Evolutionary conservation across 2,113 vertebrate species (phyloP), one percentile per base, ranked within the genome.

Genomic region (Naja naja): DNA sequence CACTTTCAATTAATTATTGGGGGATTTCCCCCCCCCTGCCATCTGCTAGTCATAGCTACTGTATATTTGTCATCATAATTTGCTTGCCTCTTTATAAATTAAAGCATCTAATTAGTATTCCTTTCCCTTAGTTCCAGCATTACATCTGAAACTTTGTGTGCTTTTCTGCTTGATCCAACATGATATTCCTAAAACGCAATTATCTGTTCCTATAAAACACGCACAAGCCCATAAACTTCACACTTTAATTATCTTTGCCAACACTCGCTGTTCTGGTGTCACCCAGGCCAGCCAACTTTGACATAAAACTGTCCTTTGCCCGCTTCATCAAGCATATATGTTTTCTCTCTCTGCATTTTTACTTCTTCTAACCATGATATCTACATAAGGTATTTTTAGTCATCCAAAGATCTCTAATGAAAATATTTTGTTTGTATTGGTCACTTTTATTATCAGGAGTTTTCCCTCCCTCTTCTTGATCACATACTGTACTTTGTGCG

Each of bases 201-300:
- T 90, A 93, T 93, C 92, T 39, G 45, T 69, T 23, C 52, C 90
- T 89, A 54, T 0, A 87, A 87, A 94, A 43, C 92, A 93, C 91
- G 95, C 45, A 89, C 85, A 92, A n/a, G 30, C 56, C 11, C 86
- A 9, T 91, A 93, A 95, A 92, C 45, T 64, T 93, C 89, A 93
- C 1, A 0, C 11, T 56, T 96, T 94, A 94, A 94, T 96, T 95
- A 93, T 55, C 94, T 92, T 92, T 90, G 30, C 14, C 18, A 94
- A 58, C 58, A 94, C 47, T 90, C 94, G 87, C 69, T 94, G 47
- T 55, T 95, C 55, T 93, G 5, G 88, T 93, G 89, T n/a, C 93
- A 93, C 6, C 30, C 55, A 93, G 92, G 0, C 1, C 23, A 89
- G 34, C 12, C 86, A 94, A 87, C 25, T 88, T 74, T 11, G 3